phyloP scores from a whole-genome alignment of 2,888 invertebrate genomes.

The Iselma pallidipennis region DNA sequence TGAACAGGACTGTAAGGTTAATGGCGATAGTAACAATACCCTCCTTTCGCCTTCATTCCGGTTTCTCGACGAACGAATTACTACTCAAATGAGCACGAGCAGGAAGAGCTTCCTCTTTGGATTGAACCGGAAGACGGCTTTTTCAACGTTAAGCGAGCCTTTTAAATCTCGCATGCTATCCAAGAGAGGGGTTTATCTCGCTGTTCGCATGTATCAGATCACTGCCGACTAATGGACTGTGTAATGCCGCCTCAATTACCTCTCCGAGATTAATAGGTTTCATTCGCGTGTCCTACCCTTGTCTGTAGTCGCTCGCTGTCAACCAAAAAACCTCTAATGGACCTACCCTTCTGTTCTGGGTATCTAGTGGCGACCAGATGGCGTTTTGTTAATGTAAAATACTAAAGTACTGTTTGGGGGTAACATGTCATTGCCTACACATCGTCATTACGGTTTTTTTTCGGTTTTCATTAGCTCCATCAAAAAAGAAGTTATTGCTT shows the following conservation, averaged over 20 bases:
- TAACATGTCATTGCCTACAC: background rate
- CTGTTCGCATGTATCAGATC: conserved; percentile 38
- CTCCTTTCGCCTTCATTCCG: no score
- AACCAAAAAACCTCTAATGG: conserved; percentile 30
- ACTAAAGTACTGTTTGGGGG: background rate
- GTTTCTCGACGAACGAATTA: no score
- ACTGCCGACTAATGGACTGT: conserved; percentile 37
- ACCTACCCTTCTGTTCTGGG: conserved; percentile 2
- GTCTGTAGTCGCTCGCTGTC: conserved; percentile 30
- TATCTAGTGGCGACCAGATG: conserved; percentile 10
- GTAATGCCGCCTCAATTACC: conserved; percentile 39
- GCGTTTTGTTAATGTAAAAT: conserved; percentile 23
- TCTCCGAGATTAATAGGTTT: conserved; percentile 36
- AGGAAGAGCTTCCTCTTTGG: conserved; percentile 14
- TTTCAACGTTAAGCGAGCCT: conserved; percentile 24
- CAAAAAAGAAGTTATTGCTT: no score
- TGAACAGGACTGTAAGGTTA: no score
- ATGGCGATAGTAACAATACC: no score
- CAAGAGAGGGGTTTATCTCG: conserved; percentile 29
- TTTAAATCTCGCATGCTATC: conserved; percentile 31
- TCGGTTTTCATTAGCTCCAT: background rate
- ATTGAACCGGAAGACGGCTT: conserved; percentile 32
- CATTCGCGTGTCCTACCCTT: conserved; percentile 36
- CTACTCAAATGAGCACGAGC: background rate
- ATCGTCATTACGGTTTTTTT: background rate